Percentiles rank a stretch among this genome's conserved stretches.
Evolutionary conservation across 2,113 vertebrate species (phyloP).

Genomic region (Ranitomeya imitator): DNA sequence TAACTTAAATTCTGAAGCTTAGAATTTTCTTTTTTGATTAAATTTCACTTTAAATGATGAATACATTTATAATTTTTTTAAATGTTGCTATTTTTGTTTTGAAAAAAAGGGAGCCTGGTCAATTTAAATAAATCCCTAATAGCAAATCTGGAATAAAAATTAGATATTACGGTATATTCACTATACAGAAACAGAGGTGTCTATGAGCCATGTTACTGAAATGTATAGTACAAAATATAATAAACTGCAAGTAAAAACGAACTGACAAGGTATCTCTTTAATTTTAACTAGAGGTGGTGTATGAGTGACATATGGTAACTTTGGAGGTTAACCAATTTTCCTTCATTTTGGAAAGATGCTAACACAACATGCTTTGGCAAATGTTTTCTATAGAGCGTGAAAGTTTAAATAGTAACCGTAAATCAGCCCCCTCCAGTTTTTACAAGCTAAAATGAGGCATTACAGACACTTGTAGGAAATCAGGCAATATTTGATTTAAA

Average conservation of each 20-base stretch:
- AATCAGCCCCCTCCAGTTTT: neutral
- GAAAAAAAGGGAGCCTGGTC: neutral
- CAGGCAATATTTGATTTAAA: neutral
- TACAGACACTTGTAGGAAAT: neutral
- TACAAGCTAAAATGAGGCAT: neutral
- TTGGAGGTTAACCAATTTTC: neutral
- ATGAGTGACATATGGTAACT: neutral
- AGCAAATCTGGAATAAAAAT: neutral
- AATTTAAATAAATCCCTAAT: neutral
- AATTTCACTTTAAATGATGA: too few species aligned
- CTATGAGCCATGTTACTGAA: neutral
- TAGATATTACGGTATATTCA: neutral
- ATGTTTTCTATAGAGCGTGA: constrained; percentile 10
- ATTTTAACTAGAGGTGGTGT: constrained; percentile 22
- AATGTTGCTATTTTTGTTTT: too few species aligned
- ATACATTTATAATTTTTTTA: too few species aligned
- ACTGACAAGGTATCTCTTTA: neutral
- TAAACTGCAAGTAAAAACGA: neutral
- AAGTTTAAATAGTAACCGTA: neutral
- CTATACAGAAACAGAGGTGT: neutral
- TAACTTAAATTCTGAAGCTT: too few species aligned
- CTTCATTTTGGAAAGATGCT: constrained; percentile 8
- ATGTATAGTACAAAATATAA: neutral
- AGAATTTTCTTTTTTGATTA: too few species aligned
- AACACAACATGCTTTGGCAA: constrained; percentile 15